Evolutionary conservation across 2,888 invertebrate species (phyloP).

Genomic region (Herminia tarsipennalis): DNA sequence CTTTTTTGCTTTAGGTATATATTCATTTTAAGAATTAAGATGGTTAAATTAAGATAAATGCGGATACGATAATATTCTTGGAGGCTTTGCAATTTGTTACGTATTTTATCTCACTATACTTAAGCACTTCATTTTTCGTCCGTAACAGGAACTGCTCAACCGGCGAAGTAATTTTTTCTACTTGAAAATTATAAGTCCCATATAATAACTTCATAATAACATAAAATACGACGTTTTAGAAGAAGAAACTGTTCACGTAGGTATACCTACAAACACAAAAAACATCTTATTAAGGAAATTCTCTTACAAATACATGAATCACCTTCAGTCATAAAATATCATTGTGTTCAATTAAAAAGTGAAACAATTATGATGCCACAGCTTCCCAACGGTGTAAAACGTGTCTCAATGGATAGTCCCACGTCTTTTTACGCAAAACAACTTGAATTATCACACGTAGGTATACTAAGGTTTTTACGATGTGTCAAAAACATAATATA

Average conservation of each 20-base stretch:
- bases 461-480: constrained; percentile 49
- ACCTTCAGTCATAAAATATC: constrained; percentile 20
- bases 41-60: constrained; percentile 19
- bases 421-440: constrained; percentile 36
- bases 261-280: constrained; percentile 20
- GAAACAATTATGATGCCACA: constrained; percentile 18
- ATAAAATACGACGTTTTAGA: constrained; percentile 22
- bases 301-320: constrained; percentile 19
- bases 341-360: constrained; percentile 25
- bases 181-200: no score
- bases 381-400: constrained; percentile 14
- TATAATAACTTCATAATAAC: no score
- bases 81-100: no score
- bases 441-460: constrained; percentile 40
- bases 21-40: constrained; percentile 29
- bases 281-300: constrained; percentile 21
- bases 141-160: no score
- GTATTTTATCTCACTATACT: no score
- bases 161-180: no score
- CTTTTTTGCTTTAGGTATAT: constrained; percentile 42
- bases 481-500: constrained; percentile 52
- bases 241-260: constrained; percentile 6
- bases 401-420: constrained; percentile 39
- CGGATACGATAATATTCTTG: constrained; percentile 5
- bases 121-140: no score